Conservation (phyloP, 2,797 vertebrate species). For the Gadopsis bispinosus region DNA sequence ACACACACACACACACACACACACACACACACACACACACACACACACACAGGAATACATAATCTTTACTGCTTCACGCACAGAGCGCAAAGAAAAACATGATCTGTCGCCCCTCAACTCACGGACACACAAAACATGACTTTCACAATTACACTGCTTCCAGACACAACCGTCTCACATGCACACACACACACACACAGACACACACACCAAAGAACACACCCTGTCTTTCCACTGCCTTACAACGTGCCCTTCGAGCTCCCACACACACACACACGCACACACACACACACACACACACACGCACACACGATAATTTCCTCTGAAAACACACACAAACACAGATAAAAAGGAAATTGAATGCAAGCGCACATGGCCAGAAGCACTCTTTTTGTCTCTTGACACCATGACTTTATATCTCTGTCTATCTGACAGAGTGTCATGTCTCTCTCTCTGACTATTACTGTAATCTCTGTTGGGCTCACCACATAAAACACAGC, state of each 20-base stretch:
- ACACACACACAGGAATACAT: constrained; percentile 44
- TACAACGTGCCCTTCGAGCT: constrained; percentile 38
- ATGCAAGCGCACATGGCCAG: constrained; percentile 62
- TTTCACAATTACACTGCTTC: constrained; percentile 12
- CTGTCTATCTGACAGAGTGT: constrained; percentile 64
- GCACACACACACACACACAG: constrained; percentile 25
- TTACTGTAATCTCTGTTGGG: constrained; percentile 45
- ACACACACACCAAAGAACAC: constrained; percentile 13
- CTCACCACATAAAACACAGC: constrained; percentile 65
- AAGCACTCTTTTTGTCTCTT: constrained; percentile 65
- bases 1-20: no score
- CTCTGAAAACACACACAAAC: constrained; percentile 58
- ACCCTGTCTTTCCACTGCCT: constrained; percentile 24
- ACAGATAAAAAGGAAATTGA: constrained; percentile 70
- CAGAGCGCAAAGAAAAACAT: constrained; percentile 57
- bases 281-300: background rate
- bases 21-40: constrained; percentile 35
- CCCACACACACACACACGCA: background rate
- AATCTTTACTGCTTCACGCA: constrained; percentile 36
- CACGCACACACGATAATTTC: constrained; percentile 54
- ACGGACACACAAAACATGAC: constrained; percentile 43
- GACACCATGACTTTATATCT: constrained; percentile 71
- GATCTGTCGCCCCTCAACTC: constrained; percentile 26
- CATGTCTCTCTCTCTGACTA: constrained; percentile 42
- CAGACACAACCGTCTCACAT: constrained; percentile 26